phyloP scores from a whole-genome alignment of 2,113 vertebrate genomes.

The Oreochromis tanganicae region DNA sequence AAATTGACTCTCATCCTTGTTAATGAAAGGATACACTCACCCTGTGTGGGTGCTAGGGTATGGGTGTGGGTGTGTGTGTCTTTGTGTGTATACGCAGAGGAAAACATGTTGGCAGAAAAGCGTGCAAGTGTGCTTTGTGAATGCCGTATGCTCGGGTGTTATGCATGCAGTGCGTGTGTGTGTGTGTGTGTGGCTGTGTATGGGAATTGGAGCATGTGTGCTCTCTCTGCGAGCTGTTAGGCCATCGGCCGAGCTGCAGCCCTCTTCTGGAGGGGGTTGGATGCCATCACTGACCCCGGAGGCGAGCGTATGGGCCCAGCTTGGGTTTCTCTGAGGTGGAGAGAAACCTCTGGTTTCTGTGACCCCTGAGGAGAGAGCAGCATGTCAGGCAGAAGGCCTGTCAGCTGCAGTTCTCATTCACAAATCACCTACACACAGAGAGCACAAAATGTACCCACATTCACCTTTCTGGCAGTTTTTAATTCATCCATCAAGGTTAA shows the following conservation, averaged over 20 bases:
- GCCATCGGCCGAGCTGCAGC: conserved; percentile 6
- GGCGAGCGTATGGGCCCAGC: conserved; percentile 46
- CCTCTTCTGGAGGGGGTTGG: conserved; percentile 38
- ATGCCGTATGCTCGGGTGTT: not conserved
- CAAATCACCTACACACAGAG: conserved; percentile 20
- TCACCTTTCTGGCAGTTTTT: not conserved
- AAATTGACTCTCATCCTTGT: conserved; percentile 48
- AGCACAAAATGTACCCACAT: not conserved
- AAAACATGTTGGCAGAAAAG: conserved; percentile 12
- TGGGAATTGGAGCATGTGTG: conserved; percentile 29
- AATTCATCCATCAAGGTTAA: not conserved
- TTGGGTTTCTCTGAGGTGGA: conserved; percentile 41
- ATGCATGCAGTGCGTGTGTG: not conserved
- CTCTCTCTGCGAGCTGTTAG: not conserved
- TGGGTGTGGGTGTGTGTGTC: not conserved
- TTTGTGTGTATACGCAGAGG: not conserved
- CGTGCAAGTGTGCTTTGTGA: not conserved
- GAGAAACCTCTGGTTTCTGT: conserved; percentile 28
- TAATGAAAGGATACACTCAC: conserved; percentile 38
- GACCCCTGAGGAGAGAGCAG: conserved; percentile 51
- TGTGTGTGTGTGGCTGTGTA: not conserved
- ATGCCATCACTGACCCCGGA: conserved; percentile 48
- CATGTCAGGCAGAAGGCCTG: conserved; percentile 55
- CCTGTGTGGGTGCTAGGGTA: not conserved
- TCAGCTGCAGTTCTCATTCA: conserved; percentile 56